Conservation (phyloP, 2,113 vertebrate species). For the Corvus moneduloides region DNA sequence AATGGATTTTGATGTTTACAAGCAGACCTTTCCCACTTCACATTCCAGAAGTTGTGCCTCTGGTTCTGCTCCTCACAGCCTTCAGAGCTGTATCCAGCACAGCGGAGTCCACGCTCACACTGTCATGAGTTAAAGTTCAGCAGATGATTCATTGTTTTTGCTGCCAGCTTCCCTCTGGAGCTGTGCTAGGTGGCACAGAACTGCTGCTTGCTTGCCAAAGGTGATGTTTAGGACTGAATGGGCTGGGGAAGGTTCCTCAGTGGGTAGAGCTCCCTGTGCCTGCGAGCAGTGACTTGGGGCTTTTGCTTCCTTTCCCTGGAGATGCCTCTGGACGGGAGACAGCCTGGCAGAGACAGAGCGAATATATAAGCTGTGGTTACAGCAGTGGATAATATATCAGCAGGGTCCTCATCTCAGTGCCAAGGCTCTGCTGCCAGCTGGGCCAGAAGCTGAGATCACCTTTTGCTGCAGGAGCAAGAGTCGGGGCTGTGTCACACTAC, state of each 20-base stretch:
- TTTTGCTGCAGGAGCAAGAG: not conserved
- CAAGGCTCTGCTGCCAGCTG: not conserved
- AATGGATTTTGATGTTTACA: not conserved
- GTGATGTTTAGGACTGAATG: not conserved
- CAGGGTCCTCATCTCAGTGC: not conserved
- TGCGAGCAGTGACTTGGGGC: rapidly evolving
- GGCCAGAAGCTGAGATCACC: not conserved
- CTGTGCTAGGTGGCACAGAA: not conserved
- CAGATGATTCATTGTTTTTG: not conserved
- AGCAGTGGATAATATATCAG: not conserved
- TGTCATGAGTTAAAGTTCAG: not conserved
- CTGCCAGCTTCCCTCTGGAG: not conserved
- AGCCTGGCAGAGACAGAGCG: not conserved
- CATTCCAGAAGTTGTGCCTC: not conserved
- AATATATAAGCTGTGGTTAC: not conserved
- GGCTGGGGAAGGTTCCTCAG: not conserved
- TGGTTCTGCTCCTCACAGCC: not conserved
- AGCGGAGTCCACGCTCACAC: rapidly evolving
- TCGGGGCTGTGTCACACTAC: not conserved
- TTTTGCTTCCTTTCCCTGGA: not conserved
- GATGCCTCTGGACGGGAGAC: not conserved
- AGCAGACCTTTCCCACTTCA: not conserved
- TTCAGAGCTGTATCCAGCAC: not conserved
- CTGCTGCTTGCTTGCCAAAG: not conserved
- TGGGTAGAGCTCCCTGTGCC: not conserved